Conservation (phyloP, 2,113 vertebrate genomes). For the Ranitomeya imitator region DNA sequence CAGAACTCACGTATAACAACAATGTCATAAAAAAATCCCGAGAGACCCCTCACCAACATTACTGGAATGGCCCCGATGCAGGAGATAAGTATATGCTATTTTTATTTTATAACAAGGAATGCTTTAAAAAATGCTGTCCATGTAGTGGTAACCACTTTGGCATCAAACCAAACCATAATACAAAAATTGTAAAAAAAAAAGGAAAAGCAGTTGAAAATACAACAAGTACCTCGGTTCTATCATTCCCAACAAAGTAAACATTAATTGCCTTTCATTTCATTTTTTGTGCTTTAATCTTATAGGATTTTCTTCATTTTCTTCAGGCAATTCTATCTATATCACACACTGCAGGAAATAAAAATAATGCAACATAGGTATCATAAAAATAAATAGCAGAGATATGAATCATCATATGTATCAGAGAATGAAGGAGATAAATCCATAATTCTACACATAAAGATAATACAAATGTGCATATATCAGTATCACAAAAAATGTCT, state of each 20-base stretch:
- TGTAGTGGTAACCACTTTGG: no score
- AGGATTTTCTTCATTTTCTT: conserved; percentile 42
- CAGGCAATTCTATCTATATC: conserved; percentile 44
- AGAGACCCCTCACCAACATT: no score
- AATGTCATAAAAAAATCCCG: no score
- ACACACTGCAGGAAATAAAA: conserved; percentile 47
- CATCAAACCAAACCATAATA: no score
- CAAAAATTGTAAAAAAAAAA: neutral
- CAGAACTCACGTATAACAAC: no score
- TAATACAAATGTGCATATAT: conserved; percentile 34
- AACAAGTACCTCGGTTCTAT: neutral
- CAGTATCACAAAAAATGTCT: conserved; percentile 28
- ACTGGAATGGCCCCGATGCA: no score
- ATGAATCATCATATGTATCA: conserved; percentile 45
- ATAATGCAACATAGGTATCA: conserved; percentile 39
- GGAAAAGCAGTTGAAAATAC: neutral
- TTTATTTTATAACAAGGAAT: no score
- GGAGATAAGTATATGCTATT: no score
- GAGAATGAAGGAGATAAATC: conserved; percentile 52
- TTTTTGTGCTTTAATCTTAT: conserved; percentile 39
- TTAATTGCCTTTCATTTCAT: conserved; percentile 7
- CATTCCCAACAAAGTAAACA: conserved; percentile 13
- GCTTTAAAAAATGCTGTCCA: no score
- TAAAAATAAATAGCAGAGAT: conserved; percentile 46
- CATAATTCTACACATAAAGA: conserved; percentile 49